Base-by-base conservation (phyloP, 2,113 vertebrate species). In the Rana temporaria region DNA sequence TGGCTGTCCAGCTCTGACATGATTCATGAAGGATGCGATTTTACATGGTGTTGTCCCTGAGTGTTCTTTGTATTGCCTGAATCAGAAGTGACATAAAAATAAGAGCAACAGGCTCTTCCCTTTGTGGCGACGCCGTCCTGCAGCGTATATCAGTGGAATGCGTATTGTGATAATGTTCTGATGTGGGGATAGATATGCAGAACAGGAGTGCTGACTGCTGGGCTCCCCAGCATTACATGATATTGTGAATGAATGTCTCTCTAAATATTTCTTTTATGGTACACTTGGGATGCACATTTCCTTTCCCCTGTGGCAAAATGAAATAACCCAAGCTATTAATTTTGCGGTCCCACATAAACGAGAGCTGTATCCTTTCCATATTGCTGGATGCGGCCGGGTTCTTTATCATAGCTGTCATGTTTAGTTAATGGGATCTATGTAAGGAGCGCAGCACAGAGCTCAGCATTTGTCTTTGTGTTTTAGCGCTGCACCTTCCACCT, bases 351-450 rank as follows among this genome's bases (percentile, higher is more conserved):
- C 34, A 20, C 30, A n/a, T 67, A 68, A 38, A 82, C 38, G 38
- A 5, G 75, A 66, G 24, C 52, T 2, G 42, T 68, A 74, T 82
- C 34, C 62, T 42, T 32, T 42, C 22, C 69, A 57, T 66, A 66
- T 48, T 38, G 52, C 70, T 66, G 1, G 19, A 64, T 38, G 52
- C 22, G 1, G 63, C 48, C 48, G 67, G 52, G 30, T 42, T 67
- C 56, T 68, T 73, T 63, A 82, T 82, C 71, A 67, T 75, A 59
- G 80, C 80, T 66, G 72, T 76, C 81, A 76, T 83, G 81, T 76
- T 62, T 76, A 15, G 52, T 75, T 75, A 83, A 83, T 83, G 72
- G 42, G 71, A 67, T 76, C n/a, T 48, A 16, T 82, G 52, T 74
- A 32, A 16, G 20, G 8, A 18, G 20, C 18, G 60, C 18, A n/a